phyloP scores from a whole-genome alignment of 2,113 vertebrate genomes.

The Lycaon pictus region DNA sequence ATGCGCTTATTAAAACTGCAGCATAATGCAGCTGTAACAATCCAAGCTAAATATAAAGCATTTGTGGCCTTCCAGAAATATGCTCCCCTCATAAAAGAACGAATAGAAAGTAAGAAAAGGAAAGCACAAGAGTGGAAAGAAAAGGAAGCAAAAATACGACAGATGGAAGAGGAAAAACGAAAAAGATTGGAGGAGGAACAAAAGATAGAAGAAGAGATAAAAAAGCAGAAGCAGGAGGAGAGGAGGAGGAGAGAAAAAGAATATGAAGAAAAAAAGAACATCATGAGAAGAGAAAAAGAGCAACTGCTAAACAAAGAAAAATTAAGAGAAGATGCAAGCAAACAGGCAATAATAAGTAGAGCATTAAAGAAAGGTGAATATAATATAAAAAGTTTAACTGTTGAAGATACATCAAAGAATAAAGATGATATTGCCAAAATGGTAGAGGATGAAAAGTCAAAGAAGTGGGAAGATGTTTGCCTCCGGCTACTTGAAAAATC shows the following conservation, averaged over 20 bases:
- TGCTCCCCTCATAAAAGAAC: conserved; percentile 82
- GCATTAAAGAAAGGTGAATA: conserved; percentile 5
- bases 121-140: conserved; percentile 83
- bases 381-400: not conserved
- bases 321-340: conserved; percentile 63
- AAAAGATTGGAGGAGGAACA: conserved; percentile 76
- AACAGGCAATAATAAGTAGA: not conserved
- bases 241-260: conserved; percentile 74
- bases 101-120: conserved; percentile 82
- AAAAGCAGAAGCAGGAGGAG: conserved; percentile 79
- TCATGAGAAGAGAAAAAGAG: conserved; percentile 79
- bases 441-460: not conserved
- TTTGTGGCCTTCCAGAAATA: conserved; percentile 84
- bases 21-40: conserved; percentile 87
- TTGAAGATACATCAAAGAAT: conserved; percentile 29
- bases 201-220: conserved; percentile 73
- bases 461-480: not conserved
- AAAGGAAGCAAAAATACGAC: conserved; percentile 82
- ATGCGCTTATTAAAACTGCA: conserved; percentile 73
- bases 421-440: not conserved
- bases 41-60: conserved; percentile 89
- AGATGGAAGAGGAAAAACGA: conserved; percentile 76
- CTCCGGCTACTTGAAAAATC: not conserved
- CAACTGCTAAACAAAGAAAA: conserved; percentile 66
- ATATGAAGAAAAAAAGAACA: conserved; percentile 87